These are phyloP conservation scores for Thinocorus orbignyianus DNA, from an alignment of 2,113 vertebrate species.

Conservation along the genomic window DNA sequence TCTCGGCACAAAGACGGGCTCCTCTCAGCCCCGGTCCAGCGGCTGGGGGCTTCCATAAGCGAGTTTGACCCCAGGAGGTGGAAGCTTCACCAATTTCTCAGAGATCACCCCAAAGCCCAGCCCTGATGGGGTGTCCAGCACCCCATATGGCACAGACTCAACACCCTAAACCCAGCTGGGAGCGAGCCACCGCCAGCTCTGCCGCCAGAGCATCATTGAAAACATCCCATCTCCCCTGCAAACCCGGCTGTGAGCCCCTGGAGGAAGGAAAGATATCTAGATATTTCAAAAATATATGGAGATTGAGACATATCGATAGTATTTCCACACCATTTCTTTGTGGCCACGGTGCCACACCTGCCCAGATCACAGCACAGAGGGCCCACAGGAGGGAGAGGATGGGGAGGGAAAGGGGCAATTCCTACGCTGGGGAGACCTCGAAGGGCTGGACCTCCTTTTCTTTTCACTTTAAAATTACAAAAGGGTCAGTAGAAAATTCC, in stretches of 20 bases:
- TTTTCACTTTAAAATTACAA: not conserved
- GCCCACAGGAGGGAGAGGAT: not conserved
- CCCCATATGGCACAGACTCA: accelerated
- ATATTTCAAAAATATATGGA: accelerated
- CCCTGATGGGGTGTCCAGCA: not conserved
- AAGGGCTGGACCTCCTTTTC: not conserved
- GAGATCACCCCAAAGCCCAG: not conserved
- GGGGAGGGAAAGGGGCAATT: not conserved
- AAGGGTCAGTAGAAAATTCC: not conserved
- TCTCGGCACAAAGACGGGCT: constrained; percentile 13
- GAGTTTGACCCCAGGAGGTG: not conserved
- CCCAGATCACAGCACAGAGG: accelerated
- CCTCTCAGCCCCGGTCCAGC: not conserved
- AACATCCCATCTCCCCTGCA: not conserved
- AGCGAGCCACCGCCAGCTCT: not conserved
- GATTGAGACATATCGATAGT: accelerated
- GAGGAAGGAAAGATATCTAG: not conserved
- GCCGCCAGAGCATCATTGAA: not conserved
- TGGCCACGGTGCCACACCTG: not conserved
- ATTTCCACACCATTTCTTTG: accelerated
- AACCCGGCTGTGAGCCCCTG: accelerated
- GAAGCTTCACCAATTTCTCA: accelerated
- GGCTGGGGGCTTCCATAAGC: not conserved
- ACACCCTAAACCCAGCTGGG: not conserved
- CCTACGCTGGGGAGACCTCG: accelerated